Base-by-base conservation (phyloP, 2,113 vertebrate genomes). In the Leptocoma aspasia region DNA sequence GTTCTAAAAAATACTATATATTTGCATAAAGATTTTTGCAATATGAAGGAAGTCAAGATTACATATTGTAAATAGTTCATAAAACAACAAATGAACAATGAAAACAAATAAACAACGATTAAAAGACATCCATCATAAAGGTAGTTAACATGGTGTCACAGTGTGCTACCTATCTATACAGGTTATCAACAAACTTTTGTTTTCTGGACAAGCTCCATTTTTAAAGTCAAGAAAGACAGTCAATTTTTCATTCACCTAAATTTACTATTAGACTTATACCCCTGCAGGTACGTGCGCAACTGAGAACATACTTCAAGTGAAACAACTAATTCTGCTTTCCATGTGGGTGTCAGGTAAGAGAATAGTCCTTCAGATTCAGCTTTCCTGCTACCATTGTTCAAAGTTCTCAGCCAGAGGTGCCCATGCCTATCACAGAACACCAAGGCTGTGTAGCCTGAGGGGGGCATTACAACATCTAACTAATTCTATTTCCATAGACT, bases 111-210 rank as follows among this genome's bases (percentile, higher is more conserved):
- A 30, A 53, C 11, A 63, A 35, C 11, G 5, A 35, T 37, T 10
- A 72, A 44, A 76, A 83, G 7, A 12, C 17, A 66, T 0, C 5
- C 17, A 31, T 3, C 4, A 42, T 24, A 73, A 84, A 49, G 1
- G 4, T 8, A 70, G 13, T 26, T 65, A 53, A 2, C 18, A 31
- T 17, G 3, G 13, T 47, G 9, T 50, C 30, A 84, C 18, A 63
- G 6, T 30, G 5, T 35, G 16, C n/a, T 71, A 23, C 0, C 5
- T 31, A 7, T 16, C 9, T 54, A 2, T 35, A 8, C 9, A 13
- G 1, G 3, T 41, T 57, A 39, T 15, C 13, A 81, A 30, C 2
- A 2, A 52, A 60, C 18, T n/a, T 0, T 0, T 44, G 6, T 75
- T 90, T 78, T n/a, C n/a, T 77, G 35, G 4, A 10, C 35, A 76